Percentiles rank a stretch among this genome's conserved stretches.
Evolutionary conservation across 2,888 invertebrate genomes (phyloP).

Genomic region (Ctena decussata): DNA sequence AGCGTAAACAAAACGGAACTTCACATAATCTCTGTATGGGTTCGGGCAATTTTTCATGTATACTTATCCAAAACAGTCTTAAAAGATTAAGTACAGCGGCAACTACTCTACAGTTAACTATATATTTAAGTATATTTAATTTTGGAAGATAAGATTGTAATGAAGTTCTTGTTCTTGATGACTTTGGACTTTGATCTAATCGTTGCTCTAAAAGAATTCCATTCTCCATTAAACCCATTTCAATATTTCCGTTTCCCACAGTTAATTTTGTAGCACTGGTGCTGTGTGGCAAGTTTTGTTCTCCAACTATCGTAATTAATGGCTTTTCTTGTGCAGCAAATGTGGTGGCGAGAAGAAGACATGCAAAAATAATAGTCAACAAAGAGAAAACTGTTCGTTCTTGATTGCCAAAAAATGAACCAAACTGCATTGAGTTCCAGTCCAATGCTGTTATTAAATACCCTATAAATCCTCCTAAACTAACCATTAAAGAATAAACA

Average conservation of each 20-base stretch:
- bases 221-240: background rate
- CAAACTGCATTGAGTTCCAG: conserved; percentile 93
- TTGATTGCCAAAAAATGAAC: conserved; percentile 92
- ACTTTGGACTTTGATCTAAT: background rate
- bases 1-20: conserved; percentile 94
- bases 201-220: background rate
- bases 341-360: conserved; percentile 94
- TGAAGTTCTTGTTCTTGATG: background rate
- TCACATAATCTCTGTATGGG: conserved; percentile 84
- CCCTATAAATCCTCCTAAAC: conserved; percentile 97
- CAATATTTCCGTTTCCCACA: background rate
- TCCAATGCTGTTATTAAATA: conserved; percentile 93
- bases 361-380: conserved; percentile 95
- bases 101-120: conserved; percentile 49
- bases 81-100: conserved; percentile 51
- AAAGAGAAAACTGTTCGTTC: conserved; percentile 97
- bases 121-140: background rate
- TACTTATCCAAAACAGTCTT: conserved; percentile 55
- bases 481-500: conserved; percentile 98
- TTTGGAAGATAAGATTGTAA: background rate
- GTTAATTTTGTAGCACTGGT: background rate
- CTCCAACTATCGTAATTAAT: background rate
- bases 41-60: conserved; percentile 75
- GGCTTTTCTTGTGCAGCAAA: conserved; percentile 97
- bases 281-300: background rate